A percentile compares a stretch with the other conserved stretches of the same genome.
Evolutionary conservation across 2,113 vertebrate genomes (phyloP).

Genomic region (Vicugna pacos): DNA sequence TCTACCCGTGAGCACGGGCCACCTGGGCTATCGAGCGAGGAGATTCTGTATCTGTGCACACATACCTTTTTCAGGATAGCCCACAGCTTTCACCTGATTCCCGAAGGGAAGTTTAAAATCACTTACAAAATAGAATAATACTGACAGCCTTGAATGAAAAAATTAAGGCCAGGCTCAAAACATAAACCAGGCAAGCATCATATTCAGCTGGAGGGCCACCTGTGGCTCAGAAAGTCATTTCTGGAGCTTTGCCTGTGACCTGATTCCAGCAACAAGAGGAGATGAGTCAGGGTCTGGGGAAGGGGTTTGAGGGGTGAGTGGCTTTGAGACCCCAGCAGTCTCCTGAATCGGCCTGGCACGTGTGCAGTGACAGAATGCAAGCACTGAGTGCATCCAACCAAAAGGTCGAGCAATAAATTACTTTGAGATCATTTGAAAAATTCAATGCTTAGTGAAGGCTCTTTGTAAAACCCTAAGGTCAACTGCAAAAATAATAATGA

Average conservation of each 20-base stretch:
- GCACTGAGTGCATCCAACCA: neutral
- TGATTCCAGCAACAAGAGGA: neutral
- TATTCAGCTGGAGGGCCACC: neutral
- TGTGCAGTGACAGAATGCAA: neutral
- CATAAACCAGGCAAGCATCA: neutral
- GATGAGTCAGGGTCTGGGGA: neutral
- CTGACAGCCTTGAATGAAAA: conserved; percentile 34
- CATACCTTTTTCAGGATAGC: conserved; percentile 3
- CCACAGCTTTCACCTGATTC: neutral
- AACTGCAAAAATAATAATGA: neutral
- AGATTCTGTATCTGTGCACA: neutral
- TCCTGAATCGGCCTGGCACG: neutral
- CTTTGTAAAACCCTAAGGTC: neutral
- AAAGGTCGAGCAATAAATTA: neutral
- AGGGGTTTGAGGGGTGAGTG: neutral
- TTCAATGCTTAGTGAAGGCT: neutral
- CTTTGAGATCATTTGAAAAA: neutral
- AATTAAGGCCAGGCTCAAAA: neutral
- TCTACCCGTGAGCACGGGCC: neutral
- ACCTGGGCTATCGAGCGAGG: neutral
- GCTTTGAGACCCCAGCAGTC: neutral
- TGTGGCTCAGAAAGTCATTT: neutral
- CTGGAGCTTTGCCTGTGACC: neutral
- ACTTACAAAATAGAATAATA: neutral
- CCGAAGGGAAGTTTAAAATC: neutral